These are phyloP conservation scores for Aphrophora alni DNA, from an alignment of 2,888 invertebrate genomes.

Conservation along the genomic window DNA sequence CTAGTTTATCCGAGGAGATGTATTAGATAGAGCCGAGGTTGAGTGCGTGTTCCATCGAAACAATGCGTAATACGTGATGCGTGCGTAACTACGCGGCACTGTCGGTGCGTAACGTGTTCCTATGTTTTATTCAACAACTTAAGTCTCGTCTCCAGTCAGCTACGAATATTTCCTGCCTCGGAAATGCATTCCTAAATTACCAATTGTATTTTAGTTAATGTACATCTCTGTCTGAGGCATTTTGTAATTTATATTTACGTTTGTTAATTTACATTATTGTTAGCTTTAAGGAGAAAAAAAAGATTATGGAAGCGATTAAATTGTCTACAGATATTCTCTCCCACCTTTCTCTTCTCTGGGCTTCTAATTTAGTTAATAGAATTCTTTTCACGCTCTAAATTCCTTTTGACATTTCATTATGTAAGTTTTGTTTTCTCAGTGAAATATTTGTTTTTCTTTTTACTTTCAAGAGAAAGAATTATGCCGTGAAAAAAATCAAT, in stretches of 20 bases:
- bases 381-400: no score
- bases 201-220: no score
- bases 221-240: not conserved
- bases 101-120: not conserved
- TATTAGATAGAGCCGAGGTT: not conserved
- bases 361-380: no score
- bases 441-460: no score
- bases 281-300: not conserved
- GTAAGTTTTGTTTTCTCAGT: no score
- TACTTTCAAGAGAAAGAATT: no score
- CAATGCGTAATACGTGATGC: not conserved
- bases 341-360: no score
- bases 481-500: no score
- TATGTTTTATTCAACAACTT: not conserved
- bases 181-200: not conserved
- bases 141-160: not conserved
- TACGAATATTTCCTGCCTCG: not conserved
- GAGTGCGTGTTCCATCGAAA: not conserved
- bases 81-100: not conserved
- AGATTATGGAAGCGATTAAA: not conserved
- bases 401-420: no score
- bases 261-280: not conserved
- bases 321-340: no score
- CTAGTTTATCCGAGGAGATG: not conserved
- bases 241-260: not conserved